Percentiles rank a stretch among this genome's conserved stretches.
Conservation (phyloP, 1,140 invertebrate species). For the Lucilia sericata region DNA sequence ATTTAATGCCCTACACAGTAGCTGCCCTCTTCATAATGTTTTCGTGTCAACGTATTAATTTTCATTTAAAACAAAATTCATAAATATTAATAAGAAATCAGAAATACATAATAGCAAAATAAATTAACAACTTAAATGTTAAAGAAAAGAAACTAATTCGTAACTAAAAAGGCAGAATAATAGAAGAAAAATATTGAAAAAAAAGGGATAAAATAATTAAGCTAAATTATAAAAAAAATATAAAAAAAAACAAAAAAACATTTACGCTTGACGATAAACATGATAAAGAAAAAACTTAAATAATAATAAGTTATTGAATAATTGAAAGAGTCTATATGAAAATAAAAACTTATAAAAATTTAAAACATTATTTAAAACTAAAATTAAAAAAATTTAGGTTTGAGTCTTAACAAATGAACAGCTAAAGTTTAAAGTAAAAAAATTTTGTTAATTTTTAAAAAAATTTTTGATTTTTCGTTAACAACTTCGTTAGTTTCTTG, state of each 20-base stretch:
- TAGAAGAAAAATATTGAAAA: background rate
- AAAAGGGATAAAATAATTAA: constrained; percentile 45
- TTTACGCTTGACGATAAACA: constrained; percentile 46
- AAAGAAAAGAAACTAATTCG: constrained; percentile 8
- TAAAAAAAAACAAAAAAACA: constrained; percentile 40
- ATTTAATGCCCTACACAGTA: constrained; percentile 49
- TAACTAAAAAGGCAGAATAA: background rate
- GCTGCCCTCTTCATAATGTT: constrained; percentile 47
- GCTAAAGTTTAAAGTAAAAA: too few relatives aligned
- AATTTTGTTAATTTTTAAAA: too few relatives aligned
- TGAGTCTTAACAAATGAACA: constrained; percentile 30
- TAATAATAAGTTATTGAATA: constrained; percentile 38
- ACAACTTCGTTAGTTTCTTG: too few relatives aligned
- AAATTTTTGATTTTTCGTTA: too few relatives aligned
- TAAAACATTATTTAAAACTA: constrained; percentile 36
- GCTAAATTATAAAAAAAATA: constrained; percentile 44
- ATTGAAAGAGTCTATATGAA: constrained; percentile 42
- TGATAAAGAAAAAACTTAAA: constrained; percentile 35
- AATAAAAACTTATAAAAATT: constrained; percentile 36
- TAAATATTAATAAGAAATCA: constrained; percentile 45
- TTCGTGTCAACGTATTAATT: constrained; percentile 41
- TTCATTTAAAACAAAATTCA: constrained; percentile 48
- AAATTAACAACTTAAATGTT: constrained; percentile 32
- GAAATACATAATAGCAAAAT: constrained; percentile 10
- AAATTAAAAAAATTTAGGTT: constrained; percentile 42